Evolutionary conservation across 2,113 vertebrate species (phyloP).

Genomic region (Corvus hawaiiensis): DNA sequence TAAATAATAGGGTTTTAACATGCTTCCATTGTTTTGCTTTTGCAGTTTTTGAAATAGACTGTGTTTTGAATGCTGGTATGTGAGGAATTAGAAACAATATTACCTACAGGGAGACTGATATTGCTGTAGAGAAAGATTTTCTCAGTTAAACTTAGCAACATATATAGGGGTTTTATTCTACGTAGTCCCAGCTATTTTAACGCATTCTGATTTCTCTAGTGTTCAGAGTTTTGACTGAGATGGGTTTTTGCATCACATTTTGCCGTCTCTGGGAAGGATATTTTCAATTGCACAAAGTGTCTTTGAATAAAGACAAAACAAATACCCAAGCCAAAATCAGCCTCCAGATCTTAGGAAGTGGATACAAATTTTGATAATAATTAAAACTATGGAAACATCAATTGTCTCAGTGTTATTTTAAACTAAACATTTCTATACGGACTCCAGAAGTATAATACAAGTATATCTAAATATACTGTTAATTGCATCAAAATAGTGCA

Average conservation of each 20-base stretch:
- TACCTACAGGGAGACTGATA: slow-evolving; percentile 3
- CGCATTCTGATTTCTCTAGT: slow-evolving; percentile 18
- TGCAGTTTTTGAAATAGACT: slow-evolving; percentile 35
- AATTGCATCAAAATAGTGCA: slow-evolving; percentile 46
- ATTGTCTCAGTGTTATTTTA: slow-evolving; percentile 59
- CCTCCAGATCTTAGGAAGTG: background rate
- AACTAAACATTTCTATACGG: slow-evolving; percentile 52
- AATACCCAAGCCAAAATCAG: background rate
- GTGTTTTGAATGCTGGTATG: slow-evolving; percentile 24
- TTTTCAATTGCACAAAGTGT: background rate
- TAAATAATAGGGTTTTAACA: slow-evolving; percentile 33
- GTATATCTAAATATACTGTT: slow-evolving; percentile 56
- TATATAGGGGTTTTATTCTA: background rate
- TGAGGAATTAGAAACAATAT: slow-evolving; percentile 29
- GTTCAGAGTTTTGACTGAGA: background rate
- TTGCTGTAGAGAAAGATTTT: slow-evolving; percentile 20
- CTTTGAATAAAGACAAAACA: slow-evolving; percentile 38
- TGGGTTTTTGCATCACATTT: background rate
- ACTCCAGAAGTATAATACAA: slow-evolving; percentile 22
- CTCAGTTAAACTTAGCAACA: slow-evolving; percentile 42
- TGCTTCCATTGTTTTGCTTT: background rate
- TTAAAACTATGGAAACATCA: slow-evolving; percentile 31
- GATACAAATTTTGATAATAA: slow-evolving; percentile 23
- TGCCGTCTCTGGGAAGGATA: background rate
- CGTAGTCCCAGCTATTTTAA: slow-evolving; percentile 28